These are phyloP conservation scores for Anoplopoma fimbria DNA, from an alignment of 2,113 vertebrate genomes.

Conservation along the genomic window DNA sequence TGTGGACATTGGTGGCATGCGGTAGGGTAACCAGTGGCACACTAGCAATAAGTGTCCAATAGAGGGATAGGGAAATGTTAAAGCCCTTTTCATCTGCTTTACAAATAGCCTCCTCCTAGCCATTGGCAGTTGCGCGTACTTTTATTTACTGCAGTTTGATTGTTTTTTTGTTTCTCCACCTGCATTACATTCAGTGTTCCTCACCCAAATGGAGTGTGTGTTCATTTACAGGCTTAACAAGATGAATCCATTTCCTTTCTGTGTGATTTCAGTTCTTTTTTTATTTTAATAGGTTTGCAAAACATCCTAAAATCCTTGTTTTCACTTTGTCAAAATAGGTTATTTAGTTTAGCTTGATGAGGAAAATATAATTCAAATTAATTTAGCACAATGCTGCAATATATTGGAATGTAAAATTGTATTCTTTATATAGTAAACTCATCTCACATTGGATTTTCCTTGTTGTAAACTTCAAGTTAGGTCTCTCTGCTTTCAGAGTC, in stretches of 20 bases:
- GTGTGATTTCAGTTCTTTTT: background rate
- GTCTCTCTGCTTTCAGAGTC: constrained; percentile 6
- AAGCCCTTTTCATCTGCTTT: too few species aligned
- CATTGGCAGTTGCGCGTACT: too few species aligned
- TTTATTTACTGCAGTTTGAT: too few species aligned
- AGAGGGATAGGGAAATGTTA: too few species aligned
- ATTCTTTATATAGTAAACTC: background rate
- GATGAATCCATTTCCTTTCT: background rate
- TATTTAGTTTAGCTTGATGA: background rate
- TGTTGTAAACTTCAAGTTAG: background rate
- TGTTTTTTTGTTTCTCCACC: too few species aligned
- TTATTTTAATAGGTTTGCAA: background rate
- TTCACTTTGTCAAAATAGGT: background rate
- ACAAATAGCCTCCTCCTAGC: too few species aligned
- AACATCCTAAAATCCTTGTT: background rate
- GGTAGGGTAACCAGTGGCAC: too few species aligned
- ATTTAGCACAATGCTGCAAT: background rate
- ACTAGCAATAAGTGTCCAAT: too few species aligned
- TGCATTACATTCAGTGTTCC: background rate
- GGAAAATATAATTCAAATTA: too few species aligned
- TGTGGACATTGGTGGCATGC: too few species aligned
- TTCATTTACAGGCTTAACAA: background rate
- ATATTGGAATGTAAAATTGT: background rate
- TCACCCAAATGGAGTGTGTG: background rate
- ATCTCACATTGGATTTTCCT: background rate